A percentile compares a stretch with the other conserved stretches of the same genome.
These are phyloP conservation scores for Melieria picta DNA, from an alignment of 2,888 invertebrate genomes.

Conservation along the genomic window DNA sequence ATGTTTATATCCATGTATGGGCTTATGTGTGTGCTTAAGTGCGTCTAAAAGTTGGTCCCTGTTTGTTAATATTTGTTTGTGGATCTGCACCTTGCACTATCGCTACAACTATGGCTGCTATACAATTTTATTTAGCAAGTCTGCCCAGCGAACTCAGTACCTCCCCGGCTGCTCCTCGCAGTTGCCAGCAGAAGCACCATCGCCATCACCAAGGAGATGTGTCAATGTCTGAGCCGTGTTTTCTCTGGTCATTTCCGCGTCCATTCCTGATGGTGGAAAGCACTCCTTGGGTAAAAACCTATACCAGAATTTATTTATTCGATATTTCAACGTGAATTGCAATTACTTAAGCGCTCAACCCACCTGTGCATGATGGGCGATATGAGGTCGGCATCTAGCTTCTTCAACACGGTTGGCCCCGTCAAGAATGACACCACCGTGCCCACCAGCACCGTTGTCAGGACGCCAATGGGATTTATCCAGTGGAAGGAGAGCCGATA, in stretches of 20 bases:
- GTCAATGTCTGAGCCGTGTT: constrained; percentile 45
- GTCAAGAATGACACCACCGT: constrained; percentile 72
- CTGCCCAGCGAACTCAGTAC: no score
- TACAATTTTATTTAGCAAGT: no score
- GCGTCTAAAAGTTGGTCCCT: no score
- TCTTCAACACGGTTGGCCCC: constrained; percentile 67
- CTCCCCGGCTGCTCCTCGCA: no score
- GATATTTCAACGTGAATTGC: background rate
- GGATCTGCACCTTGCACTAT: no score
- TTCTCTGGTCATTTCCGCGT: constrained; percentile 41
- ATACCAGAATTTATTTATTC: constrained; percentile 7
- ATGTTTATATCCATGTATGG: no score
- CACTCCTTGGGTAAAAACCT: constrained; percentile 62
- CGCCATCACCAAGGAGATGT: constrained; percentile 42
- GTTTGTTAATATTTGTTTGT: no score
- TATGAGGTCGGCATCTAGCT: constrained; percentile 70
- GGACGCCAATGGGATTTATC: constrained; percentile 80
- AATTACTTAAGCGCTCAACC: constrained; percentile 2
- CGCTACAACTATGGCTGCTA: no score
- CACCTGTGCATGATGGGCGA: constrained; percentile 72
- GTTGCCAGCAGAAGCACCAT: constrained; percentile 2
- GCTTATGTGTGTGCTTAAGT: no score
- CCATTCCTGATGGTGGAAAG: constrained; percentile 45
- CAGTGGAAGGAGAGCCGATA: constrained; percentile 85
- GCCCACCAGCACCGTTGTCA: constrained; percentile 76